These are phyloP conservation scores for Tetragnatha versicolor DNA, from an alignment of 1,140 invertebrate species.

Conservation along the genomic window DNA sequence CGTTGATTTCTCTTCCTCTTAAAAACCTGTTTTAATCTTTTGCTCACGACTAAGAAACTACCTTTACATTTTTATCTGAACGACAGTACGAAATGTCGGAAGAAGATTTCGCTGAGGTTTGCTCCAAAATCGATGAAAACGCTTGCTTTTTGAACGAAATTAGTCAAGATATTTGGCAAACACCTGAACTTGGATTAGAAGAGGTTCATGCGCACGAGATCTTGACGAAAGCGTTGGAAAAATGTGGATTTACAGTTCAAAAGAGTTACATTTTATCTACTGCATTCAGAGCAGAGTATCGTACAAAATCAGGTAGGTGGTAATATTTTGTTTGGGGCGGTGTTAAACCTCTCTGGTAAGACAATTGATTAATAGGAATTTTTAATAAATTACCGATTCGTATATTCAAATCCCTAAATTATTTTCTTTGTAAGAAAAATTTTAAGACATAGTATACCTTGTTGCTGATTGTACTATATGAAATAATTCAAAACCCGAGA, in stretches of 20 bases:
- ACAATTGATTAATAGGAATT: too few relatives aligned
- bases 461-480: too few relatives aligned
- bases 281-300: constrained; percentile 61
- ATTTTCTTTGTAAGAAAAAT: too few relatives aligned
- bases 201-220: constrained; percentile 62
- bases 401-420: too few relatives aligned
- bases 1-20: too few relatives aligned
- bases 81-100: constrained; percentile 34
- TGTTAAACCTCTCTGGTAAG: too few relatives aligned
- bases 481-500: too few relatives aligned
- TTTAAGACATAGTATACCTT: too few relatives aligned
- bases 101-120: constrained; percentile 8
- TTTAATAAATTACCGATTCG: too few relatives aligned
- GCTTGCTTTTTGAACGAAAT: constrained; percentile 19
- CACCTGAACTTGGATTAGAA: constrained; percentile 62
- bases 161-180: constrained; percentile 60
- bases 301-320: constrained; percentile 13
- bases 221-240: constrained; percentile 60
- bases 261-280: constrained; percentile 61
- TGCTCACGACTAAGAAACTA: too few relatives aligned
- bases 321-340: background rate
- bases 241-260: constrained; percentile 60
- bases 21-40: too few relatives aligned
- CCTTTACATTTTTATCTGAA: too few relatives aligned
- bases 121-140: constrained; percentile 29